These are phyloP conservation scores for Drosophila ironensis DNA, from an alignment of 1,140 invertebrate genomes.

Conservation along the genomic window DNA sequence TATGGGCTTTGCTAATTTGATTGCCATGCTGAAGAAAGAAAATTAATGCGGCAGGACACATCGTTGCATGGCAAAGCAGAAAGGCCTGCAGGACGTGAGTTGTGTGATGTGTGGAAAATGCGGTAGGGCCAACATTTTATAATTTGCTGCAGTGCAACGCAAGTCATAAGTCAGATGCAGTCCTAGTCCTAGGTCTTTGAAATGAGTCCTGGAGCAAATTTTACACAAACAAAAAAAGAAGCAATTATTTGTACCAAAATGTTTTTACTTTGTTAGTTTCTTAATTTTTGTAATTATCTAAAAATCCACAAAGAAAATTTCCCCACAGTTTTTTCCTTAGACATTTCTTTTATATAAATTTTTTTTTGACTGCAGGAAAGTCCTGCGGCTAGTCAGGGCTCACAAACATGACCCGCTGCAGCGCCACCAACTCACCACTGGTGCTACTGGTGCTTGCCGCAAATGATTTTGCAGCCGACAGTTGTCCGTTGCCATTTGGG, in stretches of 20 bases:
- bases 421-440: slow-evolving; percentile 10
- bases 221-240: slow-evolving; percentile 10
- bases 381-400: slow-evolving; percentile 52
- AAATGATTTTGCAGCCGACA: slow-evolving; percentile 73
- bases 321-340: too few species aligned
- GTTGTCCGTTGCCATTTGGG: slow-evolving; percentile 67
- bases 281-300: too few species aligned
- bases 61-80: slow-evolving; percentile 29
- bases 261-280: too few species aligned
- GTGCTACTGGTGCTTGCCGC: slow-evolving; percentile 23
- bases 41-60: slow-evolving; percentile 15
- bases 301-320: too few species aligned
- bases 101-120: slow-evolving; percentile 67
- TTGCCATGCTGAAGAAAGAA: slow-evolving; percentile 38
- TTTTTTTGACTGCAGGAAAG: slow-evolving; percentile 21
- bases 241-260: too few species aligned
- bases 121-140: slow-evolving; percentile 65
- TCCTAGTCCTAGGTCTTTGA: not conserved
- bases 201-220: slow-evolving; percentile 25
- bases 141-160: slow-evolving; percentile 64
- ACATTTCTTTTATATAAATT: too few species aligned
- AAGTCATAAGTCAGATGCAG: slow-evolving; percentile 61
- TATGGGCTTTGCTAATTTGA: slow-evolving; percentile 45
- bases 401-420: slow-evolving; percentile 20
- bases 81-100: slow-evolving; percentile 47